Conservation (phyloP, 2,113 vertebrate species). For the Tetrax tetrax region DNA sequence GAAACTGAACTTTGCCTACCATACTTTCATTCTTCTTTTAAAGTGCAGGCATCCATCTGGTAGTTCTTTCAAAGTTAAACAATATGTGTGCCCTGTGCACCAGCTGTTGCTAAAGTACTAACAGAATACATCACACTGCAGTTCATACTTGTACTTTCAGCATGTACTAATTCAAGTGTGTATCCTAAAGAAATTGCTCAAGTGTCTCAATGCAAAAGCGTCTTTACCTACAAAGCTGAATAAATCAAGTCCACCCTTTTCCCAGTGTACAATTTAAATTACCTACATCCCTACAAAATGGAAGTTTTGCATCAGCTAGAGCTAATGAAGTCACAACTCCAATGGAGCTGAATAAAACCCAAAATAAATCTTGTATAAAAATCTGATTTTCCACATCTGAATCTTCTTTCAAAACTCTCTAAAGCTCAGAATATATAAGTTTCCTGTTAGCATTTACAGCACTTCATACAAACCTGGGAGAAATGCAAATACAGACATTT, state of each 20-base stretch:
- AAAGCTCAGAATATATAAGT: neutral
- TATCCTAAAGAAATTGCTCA: neutral
- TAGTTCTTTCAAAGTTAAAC: neutral
- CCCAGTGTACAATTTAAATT: neutral
- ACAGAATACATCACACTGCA: neutral
- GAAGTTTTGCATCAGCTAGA: neutral
- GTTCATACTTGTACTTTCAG: neutral
- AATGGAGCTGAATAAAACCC: neutral
- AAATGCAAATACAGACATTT: neutral
- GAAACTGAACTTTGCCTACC: neutral
- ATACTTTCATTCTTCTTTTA: neutral
- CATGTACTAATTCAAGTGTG: neutral
- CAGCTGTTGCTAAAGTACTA: neutral
- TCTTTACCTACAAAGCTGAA: neutral
- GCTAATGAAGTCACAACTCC: neutral
- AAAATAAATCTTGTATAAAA: neutral
- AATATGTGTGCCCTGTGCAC: neutral
- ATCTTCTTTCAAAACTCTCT: neutral
- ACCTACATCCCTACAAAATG: neutral
- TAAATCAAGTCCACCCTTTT: neutral
- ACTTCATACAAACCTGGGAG: neutral
- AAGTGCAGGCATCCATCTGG: neutral
- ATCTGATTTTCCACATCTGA: neutral
- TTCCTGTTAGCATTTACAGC: neutral
- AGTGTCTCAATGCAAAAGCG: neutral